Conservation (phyloP, 2,113 vertebrate species). For the Campylomormyrus tamandua region DNA sequence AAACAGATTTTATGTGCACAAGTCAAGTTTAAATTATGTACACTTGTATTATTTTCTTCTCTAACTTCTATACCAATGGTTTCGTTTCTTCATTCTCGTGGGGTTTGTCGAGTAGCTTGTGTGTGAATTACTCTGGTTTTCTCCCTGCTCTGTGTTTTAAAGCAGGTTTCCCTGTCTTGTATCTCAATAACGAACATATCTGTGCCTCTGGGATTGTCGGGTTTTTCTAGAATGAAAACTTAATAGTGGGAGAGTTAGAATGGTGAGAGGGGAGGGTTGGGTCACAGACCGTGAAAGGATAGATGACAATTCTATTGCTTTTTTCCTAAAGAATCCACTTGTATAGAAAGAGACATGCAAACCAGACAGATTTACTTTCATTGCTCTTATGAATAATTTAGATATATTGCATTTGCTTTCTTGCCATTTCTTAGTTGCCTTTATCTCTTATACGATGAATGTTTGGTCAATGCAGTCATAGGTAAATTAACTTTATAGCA, state of each 20-base stretch:
- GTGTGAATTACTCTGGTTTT: background rate
- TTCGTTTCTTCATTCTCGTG: background rate
- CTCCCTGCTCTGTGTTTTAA: background rate
- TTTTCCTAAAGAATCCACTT: background rate
- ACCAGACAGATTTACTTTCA: background rate
- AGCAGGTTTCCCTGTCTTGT: background rate
- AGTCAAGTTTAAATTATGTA: background rate
- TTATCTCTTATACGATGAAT: background rate
- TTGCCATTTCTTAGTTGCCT: background rate
- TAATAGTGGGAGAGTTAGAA: background rate
- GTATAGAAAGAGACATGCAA: background rate
- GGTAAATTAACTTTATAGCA: background rate
- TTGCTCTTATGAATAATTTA: background rate
- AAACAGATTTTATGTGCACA: background rate
- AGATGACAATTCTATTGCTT: background rate
- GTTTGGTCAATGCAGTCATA: background rate
- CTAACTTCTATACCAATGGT: background rate
- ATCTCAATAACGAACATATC: background rate
- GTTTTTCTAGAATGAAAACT: background rate
- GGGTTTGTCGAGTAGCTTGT: background rate
- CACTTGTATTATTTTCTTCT: background rate
- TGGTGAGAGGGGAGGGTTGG: background rate
- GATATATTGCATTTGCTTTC: background rate
- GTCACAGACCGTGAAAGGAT: background rate
- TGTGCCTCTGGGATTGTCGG: background rate